Evolutionary conservation across 2,113 vertebrate genomes (phyloP), one percentile per base, ranked within the genome.

Genomic region (Psophia crepitans): DNA sequence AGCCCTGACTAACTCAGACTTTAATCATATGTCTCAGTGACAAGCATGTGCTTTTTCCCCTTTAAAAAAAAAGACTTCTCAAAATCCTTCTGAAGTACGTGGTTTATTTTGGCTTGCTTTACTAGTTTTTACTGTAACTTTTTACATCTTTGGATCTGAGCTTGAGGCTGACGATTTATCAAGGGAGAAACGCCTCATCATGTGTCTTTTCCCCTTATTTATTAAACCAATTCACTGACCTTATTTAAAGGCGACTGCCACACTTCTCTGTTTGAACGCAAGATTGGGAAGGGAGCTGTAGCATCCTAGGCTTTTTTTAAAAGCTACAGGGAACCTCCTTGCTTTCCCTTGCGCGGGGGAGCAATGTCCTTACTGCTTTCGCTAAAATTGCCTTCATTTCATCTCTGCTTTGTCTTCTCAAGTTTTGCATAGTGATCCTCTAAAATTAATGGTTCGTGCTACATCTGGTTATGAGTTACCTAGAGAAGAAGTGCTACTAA

Each of bases 1-100:
- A 96, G 74, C 77, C 95, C 96, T 97, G 97, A 94, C 89, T 98
- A 98, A 97, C 96, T 96, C 95, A 74, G 28, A 79, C 68, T 97
- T 97, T 94, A 95, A 96, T 97, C 90, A 96, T 97, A 96, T 57
- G 58, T 95, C 33, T 95, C 84, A 78, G 66, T 64, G 78, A 65
- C 79, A 89, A 90, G 90, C 94, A 70, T 74, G 64, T 87, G 77
- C 66, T 92, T 96, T 93, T 93, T 84, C 58, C 74, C 94, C 77
- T 89, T 95, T 86, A 76, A 89, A 93, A 95, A 65, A 56, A 83
- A 89, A 73, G 57, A 9, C 49, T 74, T 81, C 87, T 61, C 44
- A 78, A 87, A 95, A 89, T 68, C 75, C 57, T 90, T 87, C 91
- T 94, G 64, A 95, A 95, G 68, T 58, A 82, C 6, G 8, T 75